Base-by-base conservation (phyloP, 2,888 invertebrate species). In the Drosophila lacicola region DNA sequence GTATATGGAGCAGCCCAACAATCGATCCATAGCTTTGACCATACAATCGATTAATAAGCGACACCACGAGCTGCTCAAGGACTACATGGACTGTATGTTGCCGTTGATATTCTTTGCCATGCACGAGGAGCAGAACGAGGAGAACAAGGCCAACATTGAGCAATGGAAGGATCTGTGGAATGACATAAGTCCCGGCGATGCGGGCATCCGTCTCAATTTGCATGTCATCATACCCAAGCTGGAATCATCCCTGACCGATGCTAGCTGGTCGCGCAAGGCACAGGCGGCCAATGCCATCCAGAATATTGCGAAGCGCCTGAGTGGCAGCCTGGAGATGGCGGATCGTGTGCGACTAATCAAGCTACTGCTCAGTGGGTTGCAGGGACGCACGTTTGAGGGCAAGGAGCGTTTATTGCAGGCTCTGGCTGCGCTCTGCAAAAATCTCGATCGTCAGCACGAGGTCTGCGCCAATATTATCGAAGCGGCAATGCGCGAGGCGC, bases 41-140 rank as follows among this genome's bases (percentile, higher is more conserved):
- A 94, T 98, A 19, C 96, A 96, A 84, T 95, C 97, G 0, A 95
- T 98, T 70, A 96, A 96, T 49, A 96, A 95, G 80, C 95, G 97
- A 57, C 96, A 96, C 92, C 96, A 96, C 76, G 98, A 98, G 72
- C 94, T 96, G 57, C 92, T 98, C 44, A 96, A 96, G 89, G 95
- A 96, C 86, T 96, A 97, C 90, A 95, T 96, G 34, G 94, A 94
- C 9, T 92, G 95, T 29, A 94, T 97, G 10, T 94, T 98, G 80
- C 98, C 98, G 0, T 93, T 98, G 61, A 95, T 96, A 21, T 98
- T 98, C 91, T 95, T 97, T 75, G 98, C 97, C 11, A 98, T 97
- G 97, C 98, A 98, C 88, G 96, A 95, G 17, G 95, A 96, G 82
- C 95, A 95, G 88, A 95, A 94, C 14, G 94, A 95, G 21, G 94